phyloP scores from a whole-genome alignment of 2,113 vertebrate genomes.

The Megaceryle maxima region DNA sequence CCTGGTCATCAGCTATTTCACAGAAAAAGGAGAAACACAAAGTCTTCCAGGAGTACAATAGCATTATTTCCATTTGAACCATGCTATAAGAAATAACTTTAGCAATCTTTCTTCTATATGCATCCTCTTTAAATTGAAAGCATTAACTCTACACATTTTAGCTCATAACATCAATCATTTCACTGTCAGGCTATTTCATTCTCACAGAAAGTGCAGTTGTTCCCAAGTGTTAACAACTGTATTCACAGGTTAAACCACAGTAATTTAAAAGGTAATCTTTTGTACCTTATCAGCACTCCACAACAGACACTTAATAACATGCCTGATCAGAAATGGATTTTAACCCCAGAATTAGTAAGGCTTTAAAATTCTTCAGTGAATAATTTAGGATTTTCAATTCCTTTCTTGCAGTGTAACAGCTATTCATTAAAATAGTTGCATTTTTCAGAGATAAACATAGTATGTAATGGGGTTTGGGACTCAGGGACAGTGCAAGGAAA shows the following conservation, averaged over 20 bases:
- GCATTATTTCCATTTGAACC: not conserved
- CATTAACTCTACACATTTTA: not conserved
- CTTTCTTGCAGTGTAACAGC: not conserved
- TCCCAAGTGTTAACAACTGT: not conserved
- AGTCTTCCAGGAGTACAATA: not conserved
- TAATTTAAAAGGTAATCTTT: conserved; percentile 34
- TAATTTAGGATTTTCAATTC: not conserved
- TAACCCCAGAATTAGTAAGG: not conserved
- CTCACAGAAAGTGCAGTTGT: not conserved
- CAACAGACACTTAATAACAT: not conserved
- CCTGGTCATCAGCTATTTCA: not conserved
- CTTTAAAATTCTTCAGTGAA: not conserved
- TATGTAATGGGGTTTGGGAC: not conserved
- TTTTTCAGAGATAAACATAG: not conserved
- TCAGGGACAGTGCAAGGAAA: not conserved
- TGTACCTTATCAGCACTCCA: not conserved
- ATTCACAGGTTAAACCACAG: not conserved
- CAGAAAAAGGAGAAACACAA: not conserved
- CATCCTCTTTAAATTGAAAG: not conserved
- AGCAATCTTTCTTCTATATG: not conserved
- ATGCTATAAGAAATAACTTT: not conserved
- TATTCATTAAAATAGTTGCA: not conserved
- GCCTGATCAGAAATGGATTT: not conserved
- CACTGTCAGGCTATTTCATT: not conserved
- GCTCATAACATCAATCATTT: not conserved